Percentiles rank a stretch among this genome's conserved stretches.
phyloP scores from a whole-genome alignment of 2,888 invertebrate genomes.

The Serrognathus titanus region DNA sequence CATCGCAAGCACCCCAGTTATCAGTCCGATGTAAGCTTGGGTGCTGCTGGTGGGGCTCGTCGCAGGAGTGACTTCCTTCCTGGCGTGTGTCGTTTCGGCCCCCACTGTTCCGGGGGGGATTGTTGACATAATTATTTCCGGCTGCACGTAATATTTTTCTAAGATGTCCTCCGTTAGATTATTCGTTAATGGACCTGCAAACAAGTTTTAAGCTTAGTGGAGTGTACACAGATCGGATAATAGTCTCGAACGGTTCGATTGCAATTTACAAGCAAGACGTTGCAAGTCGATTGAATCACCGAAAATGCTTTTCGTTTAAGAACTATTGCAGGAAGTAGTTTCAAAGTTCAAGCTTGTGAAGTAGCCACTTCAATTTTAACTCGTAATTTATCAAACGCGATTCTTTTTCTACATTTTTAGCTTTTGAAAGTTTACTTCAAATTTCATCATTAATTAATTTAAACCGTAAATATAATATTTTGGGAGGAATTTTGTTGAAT shows the following conservation, averaged over 20 bases:
- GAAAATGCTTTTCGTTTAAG: background rate
- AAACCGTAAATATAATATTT: too few species aligned
- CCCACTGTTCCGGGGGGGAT: constrained; percentile 43
- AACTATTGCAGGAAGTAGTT: too few species aligned
- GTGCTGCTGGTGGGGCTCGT: constrained; percentile 59
- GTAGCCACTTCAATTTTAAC: too few species aligned
- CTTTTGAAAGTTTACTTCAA: too few species aligned
- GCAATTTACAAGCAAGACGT: constrained; percentile 6
- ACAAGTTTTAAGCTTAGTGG: constrained; percentile 8
- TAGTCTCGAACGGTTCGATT: constrained; percentile 8
- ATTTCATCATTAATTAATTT: too few species aligned
- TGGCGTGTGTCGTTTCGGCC: constrained; percentile 52
- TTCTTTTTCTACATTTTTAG: too few species aligned
- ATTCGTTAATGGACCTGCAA: constrained; percentile 54
- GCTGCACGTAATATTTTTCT: constrained; percentile 61
- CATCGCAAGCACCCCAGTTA: constrained; percentile 66
- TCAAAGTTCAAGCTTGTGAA: too few species aligned
- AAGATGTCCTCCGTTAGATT: constrained; percentile 61
- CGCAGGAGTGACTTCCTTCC: constrained; percentile 56
- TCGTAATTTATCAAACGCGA: too few species aligned
- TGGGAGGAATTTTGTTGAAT: too few species aligned
- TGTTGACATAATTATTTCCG: constrained; percentile 43
- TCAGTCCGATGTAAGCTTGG: constrained; percentile 59
- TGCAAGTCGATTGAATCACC: constrained; percentile 5
- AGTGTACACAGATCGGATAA: constrained; percentile 3